Base-by-base conservation (phyloP, 2,888 invertebrate genomes). In the Odontomyia ornata region DNA sequence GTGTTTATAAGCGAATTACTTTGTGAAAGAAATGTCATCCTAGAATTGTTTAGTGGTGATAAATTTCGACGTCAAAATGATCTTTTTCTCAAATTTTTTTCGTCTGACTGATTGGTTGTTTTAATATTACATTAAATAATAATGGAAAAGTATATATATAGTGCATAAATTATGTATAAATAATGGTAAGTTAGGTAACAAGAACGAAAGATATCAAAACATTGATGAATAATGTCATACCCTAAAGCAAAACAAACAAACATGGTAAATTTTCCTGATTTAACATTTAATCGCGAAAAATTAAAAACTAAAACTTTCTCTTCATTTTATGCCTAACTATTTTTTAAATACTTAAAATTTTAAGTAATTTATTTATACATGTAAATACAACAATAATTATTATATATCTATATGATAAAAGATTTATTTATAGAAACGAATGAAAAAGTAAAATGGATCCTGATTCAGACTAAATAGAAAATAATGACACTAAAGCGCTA, bases 321-420 rank as follows among this genome's bases (percentile, higher is more conserved):
- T 27, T 18, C 65, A 36, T 65, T 36, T 25, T 30, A 65, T 36
- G 36, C 65, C 65, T 52, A 72, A 52, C 46, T 67, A 72, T 72
- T 72, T 72, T n/a, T 72, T 72, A 65, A 18, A n/a, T 65, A 30
- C 36, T 36, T 73, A 73, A 56, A 7, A 3, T 73, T 57, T 73
- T 73, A 73, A 73, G 73, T 73, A 73, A 73, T 73, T 73, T 57
- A 73, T 73, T 73, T 57, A 73, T 73, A 36, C 52, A 73, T 73
- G 73, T 57, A 73, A 73, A 73, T 30, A 73, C 56, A 18, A 13
- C 11, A 25, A 57, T 36, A 36, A 60, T 57, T 57, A 60, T 30
- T 28, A 52, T 60, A 28, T 73, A 73, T 73, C 36, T 73, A 73
- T 73, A 60, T 25, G 30, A 73, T 21, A 52, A n/a, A 73, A 28